A percentile compares a stretch with the other conserved stretches of the same genome.
Conservation (phyloP, 2,113 vertebrate genomes). For the Semnornis frantzii region DNA sequence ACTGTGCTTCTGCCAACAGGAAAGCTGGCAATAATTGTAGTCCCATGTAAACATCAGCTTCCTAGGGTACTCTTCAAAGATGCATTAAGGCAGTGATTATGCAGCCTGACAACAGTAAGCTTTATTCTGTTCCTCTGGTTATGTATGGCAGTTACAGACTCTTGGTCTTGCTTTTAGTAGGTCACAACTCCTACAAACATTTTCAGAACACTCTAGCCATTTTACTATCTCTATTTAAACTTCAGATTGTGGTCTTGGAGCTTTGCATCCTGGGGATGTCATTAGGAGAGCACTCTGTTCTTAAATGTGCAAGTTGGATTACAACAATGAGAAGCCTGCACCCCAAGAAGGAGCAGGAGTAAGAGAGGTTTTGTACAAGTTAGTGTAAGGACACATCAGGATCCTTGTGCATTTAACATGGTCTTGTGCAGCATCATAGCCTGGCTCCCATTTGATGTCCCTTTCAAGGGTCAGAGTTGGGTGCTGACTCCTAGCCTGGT, state of each 20-base stretch:
- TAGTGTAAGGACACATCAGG: neutral
- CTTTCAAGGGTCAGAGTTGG: neutral
- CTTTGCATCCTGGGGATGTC: neutral
- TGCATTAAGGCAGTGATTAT: neutral
- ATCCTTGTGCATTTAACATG: neutral
- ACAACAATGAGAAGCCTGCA: neutral
- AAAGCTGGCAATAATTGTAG: neutral
- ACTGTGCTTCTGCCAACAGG: neutral
- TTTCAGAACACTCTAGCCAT: neutral
- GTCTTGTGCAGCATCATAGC: neutral
- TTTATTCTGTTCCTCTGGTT: neutral
- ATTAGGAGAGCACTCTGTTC: neutral
- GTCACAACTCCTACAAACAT: neutral
- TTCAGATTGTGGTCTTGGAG: neutral
- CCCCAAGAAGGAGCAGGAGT: neutral
- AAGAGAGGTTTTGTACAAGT: neutral
- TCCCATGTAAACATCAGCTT: neutral
- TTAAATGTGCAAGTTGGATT: accelerated
- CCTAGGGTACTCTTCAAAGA: neutral
- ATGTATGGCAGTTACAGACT: neutral
- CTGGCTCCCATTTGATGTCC: neutral
- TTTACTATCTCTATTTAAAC: neutral
- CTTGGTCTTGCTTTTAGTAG: neutral
- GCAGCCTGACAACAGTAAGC: neutral
- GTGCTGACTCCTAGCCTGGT: neutral